phyloP scores from a whole-genome alignment of 1,140 invertebrate genomes.

The Aethina tumida region DNA sequence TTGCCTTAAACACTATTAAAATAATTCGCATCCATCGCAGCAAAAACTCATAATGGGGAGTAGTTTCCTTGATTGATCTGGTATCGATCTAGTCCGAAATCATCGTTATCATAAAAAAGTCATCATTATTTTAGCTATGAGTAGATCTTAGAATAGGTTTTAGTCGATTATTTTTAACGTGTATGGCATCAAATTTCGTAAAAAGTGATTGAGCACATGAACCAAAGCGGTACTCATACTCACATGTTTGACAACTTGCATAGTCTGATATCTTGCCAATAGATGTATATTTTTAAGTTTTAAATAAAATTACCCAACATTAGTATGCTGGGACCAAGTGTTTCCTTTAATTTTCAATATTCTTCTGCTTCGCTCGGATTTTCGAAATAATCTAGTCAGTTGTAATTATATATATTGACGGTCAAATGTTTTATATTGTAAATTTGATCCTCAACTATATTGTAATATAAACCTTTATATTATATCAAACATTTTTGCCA shows the following conservation, averaged over 20 bases:
- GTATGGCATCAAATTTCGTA: constrained; percentile 14
- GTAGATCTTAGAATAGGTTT: constrained; percentile 16
- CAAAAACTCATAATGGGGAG: too few relatives aligned
- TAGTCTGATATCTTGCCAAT: constrained; percentile 18
- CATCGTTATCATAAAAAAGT: constrained; percentile 22
- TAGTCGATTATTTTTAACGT: constrained; percentile 19
- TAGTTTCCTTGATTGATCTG: constrained; percentile 5
- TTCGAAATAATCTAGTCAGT: constrained; percentile 10
- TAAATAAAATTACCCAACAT: constrained; percentile 19
- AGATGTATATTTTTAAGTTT: constrained; percentile 9
- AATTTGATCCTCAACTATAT: too few relatives aligned
- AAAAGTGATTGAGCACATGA: constrained; percentile 13
- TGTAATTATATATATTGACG: too few relatives aligned
- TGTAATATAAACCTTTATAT: too few relatives aligned
- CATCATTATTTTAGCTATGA: constrained; percentile 30
- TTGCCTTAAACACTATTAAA: too few relatives aligned
- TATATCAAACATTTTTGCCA: too few relatives aligned
- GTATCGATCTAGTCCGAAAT: constrained; percentile 7
- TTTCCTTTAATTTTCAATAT: constrained; percentile 8
- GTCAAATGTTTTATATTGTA: constrained; percentile 6
- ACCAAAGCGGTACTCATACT: constrained; percentile 17
- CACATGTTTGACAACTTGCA: constrained; percentile 14
- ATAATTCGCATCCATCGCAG: too few relatives aligned
- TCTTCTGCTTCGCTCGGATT: constrained; percentile 7
- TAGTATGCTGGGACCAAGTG: constrained; percentile 25